Base-by-base conservation (phyloP, 2,113 vertebrate genomes). In the Abramis brama region DNA sequence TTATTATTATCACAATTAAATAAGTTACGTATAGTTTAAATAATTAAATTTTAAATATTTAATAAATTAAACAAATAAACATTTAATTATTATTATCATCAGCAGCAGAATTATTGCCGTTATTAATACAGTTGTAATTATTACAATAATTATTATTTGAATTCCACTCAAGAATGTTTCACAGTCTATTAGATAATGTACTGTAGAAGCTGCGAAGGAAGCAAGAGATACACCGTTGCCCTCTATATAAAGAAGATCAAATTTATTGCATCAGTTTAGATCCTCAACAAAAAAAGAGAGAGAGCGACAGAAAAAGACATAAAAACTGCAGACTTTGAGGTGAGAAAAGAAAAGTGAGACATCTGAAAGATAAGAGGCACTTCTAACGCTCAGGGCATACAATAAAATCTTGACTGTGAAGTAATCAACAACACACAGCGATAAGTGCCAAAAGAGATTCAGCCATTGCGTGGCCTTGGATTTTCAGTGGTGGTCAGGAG, bases 391-490 rank as follows among this genome's bases (percentile, higher is more conserved):
- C 71, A 79, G 75, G 85, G 80, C 81, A 81, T 77, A 86, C 71
- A 73, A 85, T 43, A 81, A 86, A 80, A 88, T 86, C 76, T 83
- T 83, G 64, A 84, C 88, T 82, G 71, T 21, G 27, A 88, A 86
- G 84, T 86, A 85, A 90, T 92, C 86, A 91, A 84, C 86, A 91
- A 84, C 88, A 89, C 83, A 84, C 89, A 90, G 92, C 88, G 91
- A 90, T 94, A 39, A 50, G 43, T 86, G 85, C 87, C 13, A 73
- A 60, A 80, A 25, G 71, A 88, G 86, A 87, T 85, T 91, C 87
- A 64, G 88, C 79, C 89, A 88, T 87, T 90, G 82, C 90, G 90
- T 90, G 88, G 91, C 91, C 80, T 89, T 85, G 88, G 89, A 91
- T 89, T 90, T 91, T 79, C 85, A 77, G 85, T 23, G 71, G 85